phyloP scores from a whole-genome alignment of 2,888 invertebrate genomes.

The Rhodophaea formosa region DNA sequence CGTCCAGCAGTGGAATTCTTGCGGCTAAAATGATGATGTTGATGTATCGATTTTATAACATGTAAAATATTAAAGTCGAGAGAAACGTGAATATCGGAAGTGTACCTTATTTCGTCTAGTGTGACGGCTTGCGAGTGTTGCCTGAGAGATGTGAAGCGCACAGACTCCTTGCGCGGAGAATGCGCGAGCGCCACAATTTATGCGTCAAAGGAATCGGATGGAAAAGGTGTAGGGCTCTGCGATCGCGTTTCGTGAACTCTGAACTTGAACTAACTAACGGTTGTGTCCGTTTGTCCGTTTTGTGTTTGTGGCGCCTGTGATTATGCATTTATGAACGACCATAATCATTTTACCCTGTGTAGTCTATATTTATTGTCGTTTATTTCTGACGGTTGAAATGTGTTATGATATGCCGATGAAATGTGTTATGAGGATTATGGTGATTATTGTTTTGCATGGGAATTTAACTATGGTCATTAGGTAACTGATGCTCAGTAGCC shows the following conservation, averaged over 20 bases:
- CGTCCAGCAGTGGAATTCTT: too few species aligned
- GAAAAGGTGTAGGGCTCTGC: conserved; percentile 34
- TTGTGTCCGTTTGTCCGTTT: conserved; percentile 21
- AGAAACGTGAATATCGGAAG: background rate
- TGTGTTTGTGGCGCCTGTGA: conserved; percentile 7
- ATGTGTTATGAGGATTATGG: too few species aligned
- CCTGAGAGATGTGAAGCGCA: conserved; percentile 3
- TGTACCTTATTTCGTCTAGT: conserved; percentile 7
- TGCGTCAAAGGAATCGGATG: conserved; percentile 44
- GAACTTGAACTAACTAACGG: conserved; percentile 30
- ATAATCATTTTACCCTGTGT: background rate
- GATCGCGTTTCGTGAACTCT: conserved; percentile 42
- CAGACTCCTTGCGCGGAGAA: conserved; percentile 18
- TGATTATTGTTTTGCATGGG: too few species aligned
- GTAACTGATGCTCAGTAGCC: too few species aligned
- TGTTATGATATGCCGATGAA: background rate
- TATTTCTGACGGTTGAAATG: conserved; percentile 1
- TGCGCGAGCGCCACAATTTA: conserved; percentile 46
- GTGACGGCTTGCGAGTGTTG: conserved; percentile 26
- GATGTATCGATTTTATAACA: too few species aligned
- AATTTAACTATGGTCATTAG: too few species aligned
- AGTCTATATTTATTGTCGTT: background rate
- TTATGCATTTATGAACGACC: conserved; percentile 4
- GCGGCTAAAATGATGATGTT: too few species aligned
- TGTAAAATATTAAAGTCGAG: background rate